Conservation (phyloP, 1,140 invertebrate genomes). For the Bombus pascuorum region DNA sequence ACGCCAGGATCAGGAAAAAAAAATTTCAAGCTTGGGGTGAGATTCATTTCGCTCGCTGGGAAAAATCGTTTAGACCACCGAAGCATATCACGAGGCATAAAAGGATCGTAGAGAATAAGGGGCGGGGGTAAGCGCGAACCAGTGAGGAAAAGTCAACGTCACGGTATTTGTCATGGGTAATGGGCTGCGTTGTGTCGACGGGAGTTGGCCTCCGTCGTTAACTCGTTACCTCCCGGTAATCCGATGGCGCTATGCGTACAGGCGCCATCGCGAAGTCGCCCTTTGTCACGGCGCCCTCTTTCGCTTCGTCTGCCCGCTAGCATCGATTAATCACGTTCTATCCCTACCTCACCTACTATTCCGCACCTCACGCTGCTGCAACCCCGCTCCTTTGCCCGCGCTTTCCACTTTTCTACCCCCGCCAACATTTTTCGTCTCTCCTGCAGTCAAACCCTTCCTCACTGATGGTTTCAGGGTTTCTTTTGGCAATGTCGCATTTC, state of each 20-base stretch:
- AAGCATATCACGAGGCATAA: background rate
- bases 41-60: background rate
- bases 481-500: conserved; percentile 1
- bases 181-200: conserved; percentile 63
- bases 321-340: conserved; percentile 67
- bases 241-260: conserved; percentile 57
- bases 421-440: background rate
- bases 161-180: conserved; percentile 63
- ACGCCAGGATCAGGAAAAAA: background rate
- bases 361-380: background rate
- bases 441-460: background rate
- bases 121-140: background rate
- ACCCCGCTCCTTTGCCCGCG: background rate
- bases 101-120: background rate
- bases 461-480: conserved; percentile 11
- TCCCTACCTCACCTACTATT: background rate
- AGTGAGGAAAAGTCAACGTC: conserved; percentile 54
- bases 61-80: background rate
- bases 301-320: conserved; percentile 59
- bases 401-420: conserved; percentile 34
- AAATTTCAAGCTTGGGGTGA: too few species aligned
- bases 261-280: conserved; percentile 60
- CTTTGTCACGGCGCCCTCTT: conserved; percentile 67
- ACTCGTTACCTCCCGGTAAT: conserved; percentile 64
- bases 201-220: conserved; percentile 63